Evolutionary conservation across 2,797 vertebrate genomes (phyloP), one percentile per base, ranked within the genome.

Genomic region (Poliocrania exsul): DNA sequence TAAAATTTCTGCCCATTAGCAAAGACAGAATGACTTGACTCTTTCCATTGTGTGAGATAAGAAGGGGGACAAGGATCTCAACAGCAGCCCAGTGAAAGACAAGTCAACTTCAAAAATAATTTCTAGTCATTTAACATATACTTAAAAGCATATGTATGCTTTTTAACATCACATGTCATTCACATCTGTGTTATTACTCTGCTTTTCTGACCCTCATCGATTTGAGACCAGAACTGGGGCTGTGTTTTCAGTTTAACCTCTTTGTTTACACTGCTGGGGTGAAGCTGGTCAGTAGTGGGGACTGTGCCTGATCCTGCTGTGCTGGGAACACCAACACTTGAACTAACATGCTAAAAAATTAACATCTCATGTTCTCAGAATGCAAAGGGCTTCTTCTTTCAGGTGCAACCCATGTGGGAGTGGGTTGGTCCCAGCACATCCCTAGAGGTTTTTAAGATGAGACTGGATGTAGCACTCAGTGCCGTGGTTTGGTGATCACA

Each of bases 81-180:
- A 9, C 44, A 53, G 49, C 83, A 84, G 33, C 46, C 9, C 51
- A 35, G 33, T 19, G 60, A 25, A 74, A 88, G 46, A 38, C 24
- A n/a, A 29, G 71, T n/a, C 28, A 29, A 42, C 49, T 80, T 65
- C 1, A 17, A 44, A 65, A 61, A 11, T 10, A 17, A 60, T 54
- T 92, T 47, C 47, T 49, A 2, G 2, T 37, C 64, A 19, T 54
- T 42, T 74, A 15, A 49, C 11, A 0, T 15, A 26, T n/a, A 16
- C 29, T 67, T 62, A 24, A n/a, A 75, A 85, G 62, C 11, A 5
- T 0, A 3, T 0, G 1, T 16, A 3, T 7, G 2, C 9, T 0
- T 53, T 61, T 49, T 21, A 46, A n/a, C 3, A 2, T 35, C 11
- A 4, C 18, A 0, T 31, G 17, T 29, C 33, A 2, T 71, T 65